Base-by-base conservation (phyloP, 2,888 invertebrate genomes). In the Euphydryas editha region DNA sequence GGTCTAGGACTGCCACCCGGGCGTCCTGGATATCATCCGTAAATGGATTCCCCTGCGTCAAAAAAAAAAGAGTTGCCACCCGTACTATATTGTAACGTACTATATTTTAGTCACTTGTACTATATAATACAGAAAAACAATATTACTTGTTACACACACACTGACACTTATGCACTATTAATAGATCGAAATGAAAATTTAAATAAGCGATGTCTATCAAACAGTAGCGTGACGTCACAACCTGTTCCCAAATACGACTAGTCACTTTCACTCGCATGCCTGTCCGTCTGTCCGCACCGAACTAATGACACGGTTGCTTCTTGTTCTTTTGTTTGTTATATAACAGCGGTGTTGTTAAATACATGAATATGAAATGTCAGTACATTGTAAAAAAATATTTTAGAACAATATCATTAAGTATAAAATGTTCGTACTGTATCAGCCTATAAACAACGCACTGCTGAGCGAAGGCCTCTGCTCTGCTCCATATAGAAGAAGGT, bases 181-280 rank as follows among this genome's bases (percentile, higher is more conserved):
- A 51, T 21, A 21, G 55, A 58, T 54, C 44, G 47, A 65, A 58
- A 18, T 17, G 10, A 36, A 54, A n/a, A 1, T 10, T 6, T 24
- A 15, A 30, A 30, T 30, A 54, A 36, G 8, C 36, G 59, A 36
- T 51, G 47, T 51, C 64, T 57, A 44, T 30, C 30, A 24, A 20
- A 61, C 62, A 56, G 56, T 64, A 44, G 44, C 13, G 59, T 54
- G 56, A 57, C 17, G 61, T 55, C 77, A 71, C 74, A 74, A 79
- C 80, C 76, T 81, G 86, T 82, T 85, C 84, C 87, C 83, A 86
- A 90, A 90, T 82, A 82, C 80, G 82, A 82, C 81, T 83, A 75
- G 80, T 87, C 87, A 91, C 91, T 91, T 91, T 91, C 91, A 91
- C 91, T 88, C 73, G 80, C 82, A 76, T 80, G 83, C 80, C 81